Evolutionary conservation across 2,888 invertebrate species (phyloP).

Genomic region (Monopis laevigella): DNA sequence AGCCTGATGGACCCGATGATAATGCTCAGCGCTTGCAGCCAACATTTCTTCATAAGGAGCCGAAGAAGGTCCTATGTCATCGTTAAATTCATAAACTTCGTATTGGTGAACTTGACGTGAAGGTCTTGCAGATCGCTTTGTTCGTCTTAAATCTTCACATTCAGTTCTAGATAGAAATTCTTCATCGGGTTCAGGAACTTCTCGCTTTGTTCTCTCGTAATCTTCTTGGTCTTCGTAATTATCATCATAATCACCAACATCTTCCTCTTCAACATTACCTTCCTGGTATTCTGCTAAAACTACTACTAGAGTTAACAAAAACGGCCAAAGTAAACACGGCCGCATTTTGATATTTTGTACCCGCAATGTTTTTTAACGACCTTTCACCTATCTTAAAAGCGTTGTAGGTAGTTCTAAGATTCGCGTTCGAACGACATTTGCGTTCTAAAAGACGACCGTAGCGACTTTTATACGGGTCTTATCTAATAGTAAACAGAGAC

Average conservation of each 20-base stretch:
- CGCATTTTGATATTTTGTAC: too few species aligned
- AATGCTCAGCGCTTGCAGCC: slow-evolving; percentile 54
- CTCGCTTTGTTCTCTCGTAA: too few species aligned
- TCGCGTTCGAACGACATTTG: too few species aligned
- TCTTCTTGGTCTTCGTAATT: slow-evolving; percentile 31
- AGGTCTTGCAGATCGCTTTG: slow-evolving; percentile 23
- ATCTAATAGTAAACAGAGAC: too few species aligned
- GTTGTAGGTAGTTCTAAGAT: too few species aligned
- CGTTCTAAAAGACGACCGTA: too few species aligned
- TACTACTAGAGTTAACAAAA: too few species aligned
- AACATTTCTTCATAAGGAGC: slow-evolving; percentile 54
- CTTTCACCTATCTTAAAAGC: too few species aligned
- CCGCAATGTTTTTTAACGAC: too few species aligned
- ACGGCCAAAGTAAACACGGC: too few species aligned
- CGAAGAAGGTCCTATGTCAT: slow-evolving; percentile 30
- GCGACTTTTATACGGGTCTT: too few species aligned
- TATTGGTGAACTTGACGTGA: slow-evolving; percentile 50
- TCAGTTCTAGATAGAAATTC: slow-evolving; percentile 21
- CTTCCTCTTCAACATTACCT: slow-evolving; percentile 1
- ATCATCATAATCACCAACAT: slow-evolving; percentile 33
- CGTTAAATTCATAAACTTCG: slow-evolving; percentile 48
- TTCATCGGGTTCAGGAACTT: too few species aligned
- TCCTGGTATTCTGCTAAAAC: slow-evolving; percentile 1
- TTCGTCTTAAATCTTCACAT: slow-evolving; percentile 29
- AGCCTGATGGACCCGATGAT: slow-evolving; percentile 41